A percentile compares a stretch with the other conserved stretches of the same genome.
Evolutionary conservation across 2,113 vertebrate species (phyloP).

Genomic region (Onychorhynchus coronatus): DNA sequence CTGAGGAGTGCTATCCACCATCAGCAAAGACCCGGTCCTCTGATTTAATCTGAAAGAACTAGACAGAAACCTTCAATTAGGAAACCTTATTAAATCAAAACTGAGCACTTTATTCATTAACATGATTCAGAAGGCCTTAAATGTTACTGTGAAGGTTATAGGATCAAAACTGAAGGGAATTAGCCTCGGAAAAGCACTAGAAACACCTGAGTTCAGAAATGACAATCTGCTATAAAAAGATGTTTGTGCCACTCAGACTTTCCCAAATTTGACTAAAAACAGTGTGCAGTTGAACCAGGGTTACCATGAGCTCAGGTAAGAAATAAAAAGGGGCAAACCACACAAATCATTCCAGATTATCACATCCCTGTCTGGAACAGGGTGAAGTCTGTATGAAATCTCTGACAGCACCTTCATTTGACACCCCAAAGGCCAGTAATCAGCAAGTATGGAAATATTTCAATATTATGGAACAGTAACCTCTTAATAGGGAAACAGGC

Average conservation of each 20-base stretch:
- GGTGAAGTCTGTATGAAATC: neutral
- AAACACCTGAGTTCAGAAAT: neutral
- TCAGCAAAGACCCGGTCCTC: slow-evolving; percentile 84
- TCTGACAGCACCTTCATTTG: neutral
- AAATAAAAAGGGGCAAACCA: neutral
- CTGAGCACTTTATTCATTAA: neutral
- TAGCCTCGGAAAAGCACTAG: neutral
- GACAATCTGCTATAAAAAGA: neutral
- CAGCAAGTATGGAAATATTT: neutral
- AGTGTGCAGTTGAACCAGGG: neutral
- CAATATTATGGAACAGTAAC: neutral
- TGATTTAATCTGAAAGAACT: slow-evolving; percentile 87
- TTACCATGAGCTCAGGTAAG: neutral
- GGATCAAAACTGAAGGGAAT: neutral
- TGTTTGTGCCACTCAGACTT: neutral
- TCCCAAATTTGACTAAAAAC: neutral
- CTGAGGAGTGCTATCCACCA: slow-evolving; percentile 80
- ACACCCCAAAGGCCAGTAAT: neutral
- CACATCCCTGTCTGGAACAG: neutral
- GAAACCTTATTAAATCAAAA: neutral
- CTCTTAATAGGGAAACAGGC: neutral
- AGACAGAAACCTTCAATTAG: slow-evolving; percentile 1
- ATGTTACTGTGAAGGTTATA: neutral
- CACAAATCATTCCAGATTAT: neutral
- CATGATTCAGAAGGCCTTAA: neutral